Conservation (phyloP, 1,140 invertebrate genomes). For the Pogonognathellus flavescens region DNA sequence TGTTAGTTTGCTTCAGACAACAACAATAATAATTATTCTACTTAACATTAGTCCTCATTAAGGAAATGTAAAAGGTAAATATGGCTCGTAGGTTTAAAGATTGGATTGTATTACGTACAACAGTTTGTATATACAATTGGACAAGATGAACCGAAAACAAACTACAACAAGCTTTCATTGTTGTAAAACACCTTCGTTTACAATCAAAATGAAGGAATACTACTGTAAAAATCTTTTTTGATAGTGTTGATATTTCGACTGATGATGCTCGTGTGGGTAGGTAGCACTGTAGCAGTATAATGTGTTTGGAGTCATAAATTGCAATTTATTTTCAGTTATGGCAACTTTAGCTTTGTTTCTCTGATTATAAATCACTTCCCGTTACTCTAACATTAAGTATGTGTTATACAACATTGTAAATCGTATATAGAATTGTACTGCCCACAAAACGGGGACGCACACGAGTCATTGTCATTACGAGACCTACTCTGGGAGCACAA, state of each 20-base stretch:
- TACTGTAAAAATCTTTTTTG: too few species aligned
- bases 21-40: not conserved
- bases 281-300: not conserved
- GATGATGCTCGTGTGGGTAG: constrained; percentile 13
- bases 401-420: too few species aligned
- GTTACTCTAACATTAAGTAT: not conserved
- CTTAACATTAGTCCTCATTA: constrained; percentile 37
- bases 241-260: not conserved
- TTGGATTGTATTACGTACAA: too few species aligned
- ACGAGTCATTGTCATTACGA: too few species aligned
- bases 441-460: too few species aligned
- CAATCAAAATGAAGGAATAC: not conserved
- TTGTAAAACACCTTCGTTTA: not conserved
- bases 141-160: too few species aligned
- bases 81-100: too few species aligned
- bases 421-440: not conserved
- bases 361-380: constrained; percentile 1
- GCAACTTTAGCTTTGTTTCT: constrained; percentile 13
- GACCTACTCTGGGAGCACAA: too few species aligned
- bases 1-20: not conserved
- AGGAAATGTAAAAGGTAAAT: constrained; percentile 24
- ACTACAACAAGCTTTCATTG: not conserved
- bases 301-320: constrained; percentile 44
- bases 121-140: too few species aligned
- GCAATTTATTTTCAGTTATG: constrained; percentile 51